Conservation (phyloP, 2,888 invertebrate species). For the Nebria salina region DNA sequence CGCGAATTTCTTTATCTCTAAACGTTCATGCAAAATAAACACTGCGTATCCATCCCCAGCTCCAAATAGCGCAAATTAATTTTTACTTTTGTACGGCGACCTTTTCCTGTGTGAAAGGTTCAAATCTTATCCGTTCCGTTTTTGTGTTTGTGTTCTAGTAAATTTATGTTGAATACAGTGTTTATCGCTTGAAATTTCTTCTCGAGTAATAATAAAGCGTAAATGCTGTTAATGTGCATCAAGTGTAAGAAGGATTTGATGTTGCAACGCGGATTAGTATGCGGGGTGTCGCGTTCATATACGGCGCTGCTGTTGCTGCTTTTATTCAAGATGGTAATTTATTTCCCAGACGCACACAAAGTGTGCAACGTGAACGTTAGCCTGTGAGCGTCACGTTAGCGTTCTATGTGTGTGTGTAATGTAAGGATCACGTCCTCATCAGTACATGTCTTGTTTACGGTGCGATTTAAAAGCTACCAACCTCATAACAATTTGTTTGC, state of each 20-base stretch:
- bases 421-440: neutral
- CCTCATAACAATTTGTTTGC: no score
- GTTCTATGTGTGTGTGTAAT: no score
- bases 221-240: neutral
- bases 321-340: constrained; percentile 1
- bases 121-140: no score
- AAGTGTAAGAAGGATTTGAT: neutral
- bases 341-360: neutral
- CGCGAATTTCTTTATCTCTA: neutral
- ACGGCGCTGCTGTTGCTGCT: neutral
- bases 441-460: neutral
- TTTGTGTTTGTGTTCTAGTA: no score
- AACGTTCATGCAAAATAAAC: neutral
- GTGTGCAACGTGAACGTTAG: neutral
- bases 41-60: no score
- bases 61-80: no score
- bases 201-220: neutral
- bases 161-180: no score
- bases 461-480: neutral
- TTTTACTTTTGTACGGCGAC: no score
- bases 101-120: no score
- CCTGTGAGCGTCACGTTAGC: neutral
- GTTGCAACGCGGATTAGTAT: neutral
- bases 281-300: neutral
- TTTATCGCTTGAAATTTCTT: no score